Base-by-base conservation (phyloP, 2,113 vertebrate genomes). In the Thalassoma bifasciatum region DNA sequence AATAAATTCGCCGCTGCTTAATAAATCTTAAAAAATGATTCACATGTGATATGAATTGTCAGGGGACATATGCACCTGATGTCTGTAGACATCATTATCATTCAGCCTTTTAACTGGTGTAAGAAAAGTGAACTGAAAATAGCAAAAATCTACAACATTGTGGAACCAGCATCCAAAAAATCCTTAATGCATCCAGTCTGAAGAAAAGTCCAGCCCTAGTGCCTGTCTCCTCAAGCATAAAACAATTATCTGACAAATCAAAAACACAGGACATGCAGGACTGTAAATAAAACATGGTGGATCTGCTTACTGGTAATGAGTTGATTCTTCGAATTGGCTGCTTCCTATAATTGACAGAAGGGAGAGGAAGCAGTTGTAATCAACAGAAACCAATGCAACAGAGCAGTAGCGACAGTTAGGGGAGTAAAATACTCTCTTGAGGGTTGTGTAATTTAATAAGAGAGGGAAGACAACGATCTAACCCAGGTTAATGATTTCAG, bases 221-320 rank as follows among this genome's bases (percentile, higher is more conserved):
- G n/a, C n/a, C n/a, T 30, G 30, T 30, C 30, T 30, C 37, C 12
- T 8, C 11, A 24, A 57, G 50, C 40, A 36, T 24, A 10, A 19
- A 23, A 16, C 14, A 34, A 17, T 34, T 1, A 37, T 16, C 0
- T 10, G n/a, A n/a, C n/a, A n/a, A n/a, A 52, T 51, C 50, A 24
- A 37, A 47, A 37, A 30, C 6, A n/a, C n/a, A 49, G 60, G 17
- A 26, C 23, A 44, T 14, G 30, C 30, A 30, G 30, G 30, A 26
- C 40, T 14, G 40, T 44, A 5, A 58, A 21, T 16, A 19, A 66
- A 34, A 36, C 2, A 22, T 0, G 9, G 22, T 1, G 60, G 64
- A 49, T 62, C 4, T 5, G 82, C 95, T 94, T 90, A 98, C 97
- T 0, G 97, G 97, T 46, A 98, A 86, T 0, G 96, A 98, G 74